Evolutionary conservation across 2,797 vertebrate species (phyloP).

Genomic region (Atherinosoma microstoma): DNA sequence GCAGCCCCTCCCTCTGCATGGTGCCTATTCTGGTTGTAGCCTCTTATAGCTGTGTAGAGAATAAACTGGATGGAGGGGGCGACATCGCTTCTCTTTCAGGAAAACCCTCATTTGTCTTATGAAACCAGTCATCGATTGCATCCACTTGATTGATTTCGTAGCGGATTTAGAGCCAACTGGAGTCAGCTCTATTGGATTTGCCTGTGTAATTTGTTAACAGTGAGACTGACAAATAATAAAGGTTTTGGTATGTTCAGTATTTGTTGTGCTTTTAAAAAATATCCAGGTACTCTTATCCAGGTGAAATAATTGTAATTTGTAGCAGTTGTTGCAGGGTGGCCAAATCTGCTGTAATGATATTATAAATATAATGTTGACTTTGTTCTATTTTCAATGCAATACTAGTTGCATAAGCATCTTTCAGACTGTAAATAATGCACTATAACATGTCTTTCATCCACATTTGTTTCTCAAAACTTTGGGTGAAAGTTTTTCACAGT

Average conservation of each 20-base stretch:
- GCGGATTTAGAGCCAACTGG: conserved; percentile 38
- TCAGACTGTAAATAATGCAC: conserved; percentile 67
- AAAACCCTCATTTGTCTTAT: conserved; percentile 68
- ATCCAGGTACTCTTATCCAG: conserved; percentile 88
- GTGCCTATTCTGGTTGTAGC: conserved; percentile 71
- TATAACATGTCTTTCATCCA: conserved; percentile 35
- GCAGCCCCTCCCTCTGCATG: conserved; percentile 66
- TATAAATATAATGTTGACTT: conserved; percentile 52
- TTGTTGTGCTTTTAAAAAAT: conserved; percentile 73
- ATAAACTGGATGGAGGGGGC: conserved; percentile 38
- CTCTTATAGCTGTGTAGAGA: conserved; percentile 59
- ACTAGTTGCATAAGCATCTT: conserved; percentile 59
- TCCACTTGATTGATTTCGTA: conserved; percentile 41
- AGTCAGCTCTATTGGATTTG: conserved; percentile 59
- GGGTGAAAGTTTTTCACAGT: conserved; percentile 42
- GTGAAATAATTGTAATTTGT: conserved; percentile 84
- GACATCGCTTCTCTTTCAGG: conserved; percentile 36
- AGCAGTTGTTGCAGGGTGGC: conserved; percentile 84
- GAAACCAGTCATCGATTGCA: conserved; percentile 52
- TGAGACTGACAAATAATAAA: conserved; percentile 53
- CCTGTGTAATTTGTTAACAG: conserved; percentile 57
- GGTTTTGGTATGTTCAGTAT: conserved; percentile 67
- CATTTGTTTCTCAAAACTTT: conserved; percentile 31
- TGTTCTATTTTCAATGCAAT: conserved; percentile 72
- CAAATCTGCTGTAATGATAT: conserved; percentile 68